A percentile compares a stretch with the other conserved stretches of the same genome.
Evolutionary conservation across 2,113 vertebrate genomes (phyloP).

Genomic region (Herpailurus yagouaroundi): DNA sequence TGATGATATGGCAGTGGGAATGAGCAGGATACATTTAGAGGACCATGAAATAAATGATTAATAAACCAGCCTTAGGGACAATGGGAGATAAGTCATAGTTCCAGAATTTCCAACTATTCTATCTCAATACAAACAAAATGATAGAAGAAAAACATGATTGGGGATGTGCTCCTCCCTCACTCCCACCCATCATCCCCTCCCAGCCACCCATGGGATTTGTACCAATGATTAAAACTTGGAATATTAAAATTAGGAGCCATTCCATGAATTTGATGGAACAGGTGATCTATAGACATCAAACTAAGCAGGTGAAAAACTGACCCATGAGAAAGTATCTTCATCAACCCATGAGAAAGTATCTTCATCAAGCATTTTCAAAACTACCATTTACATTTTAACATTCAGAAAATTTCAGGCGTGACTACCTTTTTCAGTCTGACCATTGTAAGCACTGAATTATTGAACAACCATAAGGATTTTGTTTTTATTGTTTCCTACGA

Average conservation of each 20-base stretch:
- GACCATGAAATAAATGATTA: background rate
- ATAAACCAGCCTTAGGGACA: background rate
- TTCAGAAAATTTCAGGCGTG: background rate
- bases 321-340: background rate
- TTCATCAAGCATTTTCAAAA: background rate
- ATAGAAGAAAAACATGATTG: background rate
- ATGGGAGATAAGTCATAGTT: background rate
- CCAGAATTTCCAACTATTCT: background rate
- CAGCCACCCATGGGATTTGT: background rate
- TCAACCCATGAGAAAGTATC: background rate
- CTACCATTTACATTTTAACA: background rate
- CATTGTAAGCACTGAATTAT: background rate
- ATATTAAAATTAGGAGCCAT: background rate
- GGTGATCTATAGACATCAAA: background rate
- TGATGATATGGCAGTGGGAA: background rate
- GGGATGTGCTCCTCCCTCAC: background rate
- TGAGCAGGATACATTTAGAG: background rate
- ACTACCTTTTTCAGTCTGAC: background rate
- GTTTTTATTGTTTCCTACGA: background rate
- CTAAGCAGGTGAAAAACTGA: background rate
- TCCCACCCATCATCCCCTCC: background rate
- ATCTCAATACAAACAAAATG: background rate
- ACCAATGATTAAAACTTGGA: background rate
- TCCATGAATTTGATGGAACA: background rate
- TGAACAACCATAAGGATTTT: slow-evolving; percentile 1